Evolutionary conservation across 2,797 vertebrate species (phyloP).

Genomic region (Lutjanus argentimaculatus): DNA sequence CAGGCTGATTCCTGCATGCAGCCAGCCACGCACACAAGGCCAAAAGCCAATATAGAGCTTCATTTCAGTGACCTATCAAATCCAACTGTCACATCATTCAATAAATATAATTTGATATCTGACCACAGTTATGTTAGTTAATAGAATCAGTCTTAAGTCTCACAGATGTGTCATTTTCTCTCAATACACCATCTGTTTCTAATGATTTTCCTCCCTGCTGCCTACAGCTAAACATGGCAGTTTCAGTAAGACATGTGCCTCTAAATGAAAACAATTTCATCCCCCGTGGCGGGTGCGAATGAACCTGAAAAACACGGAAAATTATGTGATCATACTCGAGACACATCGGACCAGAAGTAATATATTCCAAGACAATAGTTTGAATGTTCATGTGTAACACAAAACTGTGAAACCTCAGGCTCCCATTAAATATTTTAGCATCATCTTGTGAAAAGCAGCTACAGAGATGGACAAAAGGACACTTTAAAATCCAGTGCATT

Average conservation of each 20-base stretch:
- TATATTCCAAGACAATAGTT: neutral
- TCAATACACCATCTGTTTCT: conserved; percentile 67
- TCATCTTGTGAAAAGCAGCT: conserved; percentile 6
- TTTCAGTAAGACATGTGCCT: conserved; percentile 47
- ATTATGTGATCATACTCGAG: conserved; percentile 9
- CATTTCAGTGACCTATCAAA: conserved; percentile 61
- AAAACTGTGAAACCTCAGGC: conserved; percentile 8
- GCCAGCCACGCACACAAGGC: conserved; percentile 57
- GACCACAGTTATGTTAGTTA: conserved; percentile 70
- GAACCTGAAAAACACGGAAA: conserved; percentile 22
- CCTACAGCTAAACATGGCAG: conserved; percentile 60
- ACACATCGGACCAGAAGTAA: neutral
- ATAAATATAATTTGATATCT: conserved; percentile 66
- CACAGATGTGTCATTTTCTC: conserved; percentile 61
- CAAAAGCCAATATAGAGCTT: conserved; percentile 47
- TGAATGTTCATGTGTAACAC: neutral
- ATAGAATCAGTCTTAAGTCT: conserved; percentile 62
- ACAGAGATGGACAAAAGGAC: neutral
- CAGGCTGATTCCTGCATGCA: conserved; percentile 61
- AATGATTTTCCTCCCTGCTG: conserved; percentile 59
- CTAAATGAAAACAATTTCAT: conserved; percentile 46
- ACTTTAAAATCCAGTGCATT: neutral
- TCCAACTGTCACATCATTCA: conserved; percentile 61
- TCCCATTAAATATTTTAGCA: neutral
- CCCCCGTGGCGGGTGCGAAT: conserved; percentile 25